Conservation (phyloP, 2,888 invertebrate genomes). For the Cataglyphis rosenhaueri region DNA sequence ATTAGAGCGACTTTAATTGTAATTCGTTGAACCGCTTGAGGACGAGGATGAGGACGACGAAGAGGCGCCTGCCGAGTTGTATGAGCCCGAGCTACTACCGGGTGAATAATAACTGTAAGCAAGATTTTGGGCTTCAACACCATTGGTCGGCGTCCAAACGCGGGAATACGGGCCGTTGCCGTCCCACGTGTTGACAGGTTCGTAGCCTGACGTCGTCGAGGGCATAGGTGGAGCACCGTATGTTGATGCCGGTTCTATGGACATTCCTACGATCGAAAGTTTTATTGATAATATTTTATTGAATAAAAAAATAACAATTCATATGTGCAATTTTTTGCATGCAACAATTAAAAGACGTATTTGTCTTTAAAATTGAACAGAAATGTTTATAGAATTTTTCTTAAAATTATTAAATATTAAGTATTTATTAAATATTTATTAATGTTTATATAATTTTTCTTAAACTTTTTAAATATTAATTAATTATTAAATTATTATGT, state of each 20-base stretch:
- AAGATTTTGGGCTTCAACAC: slow-evolving; percentile 84
- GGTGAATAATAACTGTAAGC: slow-evolving; percentile 85
- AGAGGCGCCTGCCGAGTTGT: slow-evolving; percentile 90
- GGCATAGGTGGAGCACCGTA: slow-evolving; percentile 90
- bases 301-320: neutral
- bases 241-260: slow-evolving; percentile 89
- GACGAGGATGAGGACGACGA: slow-evolving; percentile 87
- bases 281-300: neutral
- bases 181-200: slow-evolving; percentile 91
- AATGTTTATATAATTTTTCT: too few species aligned
- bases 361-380: neutral
- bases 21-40: slow-evolving; percentile 79
- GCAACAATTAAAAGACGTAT: neutral
- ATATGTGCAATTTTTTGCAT: neutral
- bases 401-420: neutral
- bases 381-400: neutral
- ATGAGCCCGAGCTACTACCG: slow-evolving; percentile 90
- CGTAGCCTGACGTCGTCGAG: slow-evolving; percentile 87
- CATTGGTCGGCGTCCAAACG: slow-evolving; percentile 88
- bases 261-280: slow-evolving; percentile 87
- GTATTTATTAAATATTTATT: neutral
- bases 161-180: slow-evolving; percentile 92
- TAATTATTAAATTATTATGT: neutral
- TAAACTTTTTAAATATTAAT: too few species aligned
- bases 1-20: slow-evolving; percentile 64